These are phyloP conservation scores for Dicycla oo DNA, from an alignment of 2,888 invertebrate species.

Conservation along the genomic window DNA sequence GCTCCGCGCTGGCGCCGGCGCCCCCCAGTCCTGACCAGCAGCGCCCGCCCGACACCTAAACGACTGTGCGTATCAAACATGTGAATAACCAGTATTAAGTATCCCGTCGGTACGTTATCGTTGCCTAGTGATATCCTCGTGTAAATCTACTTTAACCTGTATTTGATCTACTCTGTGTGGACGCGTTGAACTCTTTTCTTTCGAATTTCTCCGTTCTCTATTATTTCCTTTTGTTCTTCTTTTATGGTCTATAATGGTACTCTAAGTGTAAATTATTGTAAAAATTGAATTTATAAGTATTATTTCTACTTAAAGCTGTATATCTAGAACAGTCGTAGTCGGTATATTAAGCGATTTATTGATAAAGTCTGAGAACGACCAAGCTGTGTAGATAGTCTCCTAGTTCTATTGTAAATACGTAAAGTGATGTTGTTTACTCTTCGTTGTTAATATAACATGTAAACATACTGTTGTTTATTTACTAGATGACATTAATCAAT, in stretches of 20 bases:
- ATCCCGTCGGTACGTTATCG: slow-evolving; percentile 68
- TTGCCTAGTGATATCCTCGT: slow-evolving; percentile 74
- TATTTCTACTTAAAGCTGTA: slow-evolving; percentile 69
- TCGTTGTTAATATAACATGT: slow-evolving; percentile 80
- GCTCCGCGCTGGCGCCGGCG: slow-evolving; percentile 73
- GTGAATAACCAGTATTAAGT: slow-evolving; percentile 78
- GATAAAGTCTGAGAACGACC: slow-evolving; percentile 89
- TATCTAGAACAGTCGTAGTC: slow-evolving; percentile 75
- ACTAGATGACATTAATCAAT: slow-evolving; percentile 79
- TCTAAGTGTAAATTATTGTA: slow-evolving; percentile 73
- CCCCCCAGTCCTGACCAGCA: slow-evolving; percentile 82
- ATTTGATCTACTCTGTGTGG: slow-evolving; percentile 54
- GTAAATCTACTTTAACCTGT: slow-evolving; percentile 55
- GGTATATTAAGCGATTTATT: slow-evolving; percentile 76
- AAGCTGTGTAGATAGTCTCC: slow-evolving; percentile 85
- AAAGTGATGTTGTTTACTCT: slow-evolving; percentile 79
- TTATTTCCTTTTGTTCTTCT: slow-evolving; percentile 46
- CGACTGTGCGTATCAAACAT: slow-evolving; percentile 62
- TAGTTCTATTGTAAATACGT: slow-evolving; percentile 85
- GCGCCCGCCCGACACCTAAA: slow-evolving; percentile 85
- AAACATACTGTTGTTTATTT: slow-evolving; percentile 86
- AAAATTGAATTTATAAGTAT: slow-evolving; percentile 57
- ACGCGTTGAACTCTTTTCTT: slow-evolving; percentile 73
- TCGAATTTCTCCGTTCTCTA: slow-evolving; percentile 44
- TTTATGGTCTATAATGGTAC: slow-evolving; percentile 56